Conservation (phyloP, 2,113 vertebrate species). For the Lonchura striata region DNA sequence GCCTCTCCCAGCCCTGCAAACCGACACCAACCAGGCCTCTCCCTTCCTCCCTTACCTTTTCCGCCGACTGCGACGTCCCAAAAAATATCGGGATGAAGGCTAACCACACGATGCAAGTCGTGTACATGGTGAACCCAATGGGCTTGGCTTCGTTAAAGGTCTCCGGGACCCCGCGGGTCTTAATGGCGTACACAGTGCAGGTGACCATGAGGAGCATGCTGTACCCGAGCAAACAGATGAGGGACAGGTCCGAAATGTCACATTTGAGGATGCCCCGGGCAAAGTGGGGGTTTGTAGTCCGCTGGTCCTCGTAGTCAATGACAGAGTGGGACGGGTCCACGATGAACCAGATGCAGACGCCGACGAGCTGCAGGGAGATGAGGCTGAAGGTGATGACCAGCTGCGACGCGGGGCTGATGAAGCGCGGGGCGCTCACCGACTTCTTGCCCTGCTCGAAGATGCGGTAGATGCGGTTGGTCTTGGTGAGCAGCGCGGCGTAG, state of each 20-base stretch:
- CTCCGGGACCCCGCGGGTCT: conserved; percentile 93
- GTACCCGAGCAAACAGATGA: conserved; percentile 95
- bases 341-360: conserved; percentile 94
- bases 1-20: not conserved
- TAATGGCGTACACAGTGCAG: conserved; percentile 96
- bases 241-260: conserved; percentile 95
- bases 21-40: not conserved
- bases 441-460: conserved; percentile 98
- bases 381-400: conserved; percentile 94
- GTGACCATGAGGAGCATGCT: conserved; percentile 99
- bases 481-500: conserved; percentile 93
- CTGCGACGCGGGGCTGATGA: conserved; percentile 95
- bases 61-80: conserved; percentile 91
- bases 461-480: conserved; percentile 97
- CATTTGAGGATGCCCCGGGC: conserved; percentile 87
- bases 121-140: conserved; percentile 98
- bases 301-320: conserved; percentile 96
- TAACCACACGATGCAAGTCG: conserved; percentile 96
- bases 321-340: conserved; percentile 93
- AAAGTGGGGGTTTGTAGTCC: conserved; percentile 87
- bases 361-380: conserved; percentile 92
- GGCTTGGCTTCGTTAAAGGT: conserved; percentile 98
- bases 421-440: conserved; percentile 89
- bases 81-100: conserved; percentile 99
- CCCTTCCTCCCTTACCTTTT: conserved; percentile 73